phyloP scores from a whole-genome alignment of 2,797 vertebrate species.

The Carcharodon carcharias region DNA sequence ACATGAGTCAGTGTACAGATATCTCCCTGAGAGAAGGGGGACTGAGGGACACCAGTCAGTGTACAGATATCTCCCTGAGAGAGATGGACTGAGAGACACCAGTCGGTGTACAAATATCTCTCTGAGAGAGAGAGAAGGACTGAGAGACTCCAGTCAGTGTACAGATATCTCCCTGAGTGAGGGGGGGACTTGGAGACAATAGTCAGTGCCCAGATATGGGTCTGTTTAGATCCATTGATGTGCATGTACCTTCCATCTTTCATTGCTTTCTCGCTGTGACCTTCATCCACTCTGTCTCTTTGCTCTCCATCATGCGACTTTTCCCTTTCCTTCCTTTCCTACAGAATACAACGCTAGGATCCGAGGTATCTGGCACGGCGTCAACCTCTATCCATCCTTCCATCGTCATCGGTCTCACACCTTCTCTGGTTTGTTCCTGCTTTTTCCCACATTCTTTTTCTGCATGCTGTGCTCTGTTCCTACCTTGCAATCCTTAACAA shows the following conservation, averaged over 20 bases:
- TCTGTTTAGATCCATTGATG: not conserved
- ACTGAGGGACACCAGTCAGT: not conserved
- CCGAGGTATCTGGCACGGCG: too few relatives aligned
- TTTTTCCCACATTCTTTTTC: not conserved
- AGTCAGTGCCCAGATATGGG: not conserved
- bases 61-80: not conserved
- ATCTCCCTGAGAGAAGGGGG: not conserved
- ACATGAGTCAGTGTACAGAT: not conserved
- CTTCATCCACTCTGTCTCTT: not conserved
- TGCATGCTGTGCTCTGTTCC: not conserved
- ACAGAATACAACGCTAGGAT: conserved; percentile 29
- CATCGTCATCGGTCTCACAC: not conserved
- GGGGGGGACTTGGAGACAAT: not conserved
- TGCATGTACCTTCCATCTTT: not conserved
- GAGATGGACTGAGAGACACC: not conserved
- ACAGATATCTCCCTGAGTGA: not conserved
- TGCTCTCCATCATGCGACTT: not conserved
- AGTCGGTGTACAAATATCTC: not conserved
- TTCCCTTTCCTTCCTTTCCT: not conserved
- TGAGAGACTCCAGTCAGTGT: not conserved
- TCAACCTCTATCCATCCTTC: not conserved
- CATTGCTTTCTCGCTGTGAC: not conserved
- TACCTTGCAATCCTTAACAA: too few relatives aligned
- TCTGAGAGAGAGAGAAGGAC: not conserved
- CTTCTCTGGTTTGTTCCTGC: conserved; percentile 24